phyloP scores from a whole-genome alignment of 2,888 invertebrate genomes.

The Drosophila macrothrix region DNA sequence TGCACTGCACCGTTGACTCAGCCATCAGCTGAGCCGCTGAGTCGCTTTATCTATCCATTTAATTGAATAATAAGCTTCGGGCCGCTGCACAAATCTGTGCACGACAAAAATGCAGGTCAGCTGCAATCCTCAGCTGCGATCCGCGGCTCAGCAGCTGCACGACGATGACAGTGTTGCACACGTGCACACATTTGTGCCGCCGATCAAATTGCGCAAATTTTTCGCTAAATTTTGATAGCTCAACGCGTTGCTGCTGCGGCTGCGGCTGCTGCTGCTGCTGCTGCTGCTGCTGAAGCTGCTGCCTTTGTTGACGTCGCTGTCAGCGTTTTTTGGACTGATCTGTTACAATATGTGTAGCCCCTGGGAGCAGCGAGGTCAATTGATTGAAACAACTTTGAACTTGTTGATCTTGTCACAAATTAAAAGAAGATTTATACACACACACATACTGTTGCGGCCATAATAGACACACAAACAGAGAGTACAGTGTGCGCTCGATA shows the following conservation, averaged over 20 bases:
- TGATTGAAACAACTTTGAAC: constrained; percentile 85
- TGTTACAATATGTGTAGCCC: constrained; percentile 81
- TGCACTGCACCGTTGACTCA: constrained; percentile 19
- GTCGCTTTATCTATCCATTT: constrained; percentile 43
- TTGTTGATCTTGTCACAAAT: constrained; percentile 86
- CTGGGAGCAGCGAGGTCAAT: constrained; percentile 84
- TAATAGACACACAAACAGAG: constrained; percentile 20
- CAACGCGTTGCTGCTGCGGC: constrained; percentile 4
- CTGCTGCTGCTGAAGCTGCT: constrained; percentile 7
- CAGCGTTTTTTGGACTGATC: constrained; percentile 67
- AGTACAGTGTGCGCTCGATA: constrained; percentile 52
- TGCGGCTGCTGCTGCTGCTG: no score
- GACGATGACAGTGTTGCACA: constrained; percentile 47
- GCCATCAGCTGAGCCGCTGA: constrained; percentile 3
- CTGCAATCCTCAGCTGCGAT: constrained; percentile 51
- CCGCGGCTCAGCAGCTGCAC: constrained; percentile 25
- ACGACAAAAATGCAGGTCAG: constrained; percentile 75
- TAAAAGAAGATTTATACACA: constrained; percentile 84
- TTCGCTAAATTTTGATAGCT: constrained; percentile 38
- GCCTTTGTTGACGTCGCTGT: constrained; percentile 24
- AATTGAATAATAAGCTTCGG: constrained; percentile 77
- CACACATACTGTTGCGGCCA: constrained; percentile 11
- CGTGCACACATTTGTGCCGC: constrained; percentile 36
- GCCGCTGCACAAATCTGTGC: constrained; percentile 64
- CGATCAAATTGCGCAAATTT: constrained; percentile 57